Conservation (phyloP, 1,140 invertebrate genomes). For the Tetraneura akinire region DNA sequence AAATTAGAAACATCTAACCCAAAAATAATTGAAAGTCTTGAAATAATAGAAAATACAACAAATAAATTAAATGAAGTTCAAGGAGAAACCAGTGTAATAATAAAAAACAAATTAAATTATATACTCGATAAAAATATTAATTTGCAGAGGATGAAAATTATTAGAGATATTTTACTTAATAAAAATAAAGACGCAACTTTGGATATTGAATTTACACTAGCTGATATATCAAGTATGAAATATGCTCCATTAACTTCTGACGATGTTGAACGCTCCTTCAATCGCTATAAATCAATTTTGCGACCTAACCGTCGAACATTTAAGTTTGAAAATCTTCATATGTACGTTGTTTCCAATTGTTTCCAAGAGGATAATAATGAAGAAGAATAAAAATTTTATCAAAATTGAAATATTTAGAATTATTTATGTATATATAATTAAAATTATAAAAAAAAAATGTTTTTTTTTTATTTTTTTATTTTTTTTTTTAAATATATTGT, state of each 20-base stretch:
- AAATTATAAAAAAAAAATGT: background rate
- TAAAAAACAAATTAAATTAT: background rate
- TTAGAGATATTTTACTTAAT: background rate
- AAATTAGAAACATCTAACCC: no score
- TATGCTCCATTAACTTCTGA: background rate
- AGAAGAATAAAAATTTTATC: background rate
- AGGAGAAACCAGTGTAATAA: background rate
- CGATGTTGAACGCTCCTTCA: background rate
- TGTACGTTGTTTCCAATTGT: background rate
- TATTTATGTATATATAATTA: background rate
- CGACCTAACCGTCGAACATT: background rate
- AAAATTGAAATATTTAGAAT: background rate
- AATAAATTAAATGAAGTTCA: background rate
- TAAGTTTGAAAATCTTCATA: slow-evolving; percentile 6
- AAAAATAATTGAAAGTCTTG: no score
- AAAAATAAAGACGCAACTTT: background rate
- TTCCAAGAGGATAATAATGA: background rate
- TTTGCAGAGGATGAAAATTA: background rate
- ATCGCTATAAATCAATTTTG: background rate
- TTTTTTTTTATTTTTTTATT: background rate
- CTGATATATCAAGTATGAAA: background rate
- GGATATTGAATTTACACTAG: background rate
- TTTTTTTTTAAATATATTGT: background rate
- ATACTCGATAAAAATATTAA: background rate
- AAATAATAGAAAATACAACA: background rate